Conservation (phyloP, 2,797 vertebrate genomes). For the Schizothorax lantsangensis region DNA sequence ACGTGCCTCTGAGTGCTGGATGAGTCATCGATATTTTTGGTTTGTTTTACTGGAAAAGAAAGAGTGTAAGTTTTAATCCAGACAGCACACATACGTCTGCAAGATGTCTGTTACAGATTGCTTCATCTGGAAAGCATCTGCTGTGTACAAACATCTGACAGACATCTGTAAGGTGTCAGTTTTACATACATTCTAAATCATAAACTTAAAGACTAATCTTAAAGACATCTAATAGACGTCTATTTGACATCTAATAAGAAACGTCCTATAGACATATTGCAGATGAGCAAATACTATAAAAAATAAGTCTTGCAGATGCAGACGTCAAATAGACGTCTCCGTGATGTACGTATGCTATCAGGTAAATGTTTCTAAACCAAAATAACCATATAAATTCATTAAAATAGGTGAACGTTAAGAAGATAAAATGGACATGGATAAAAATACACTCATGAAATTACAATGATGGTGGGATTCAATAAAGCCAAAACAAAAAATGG, state of each 20-base stretch:
- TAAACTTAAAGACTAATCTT: too few relatives aligned
- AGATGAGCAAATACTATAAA: too few relatives aligned
- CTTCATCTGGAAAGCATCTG: background rate
- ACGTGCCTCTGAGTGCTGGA: background rate
- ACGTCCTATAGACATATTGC: background rate
- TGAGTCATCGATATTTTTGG: background rate
- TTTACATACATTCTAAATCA: background rate
- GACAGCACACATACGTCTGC: background rate
- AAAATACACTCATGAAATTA: background rate
- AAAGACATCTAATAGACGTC: background rate
- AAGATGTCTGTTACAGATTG: too few relatives aligned
- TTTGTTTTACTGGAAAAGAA: background rate
- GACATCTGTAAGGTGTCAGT: background rate
- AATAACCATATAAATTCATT: background rate
- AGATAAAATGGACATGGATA: background rate
- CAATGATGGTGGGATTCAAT: background rate
- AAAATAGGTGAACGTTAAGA: background rate
- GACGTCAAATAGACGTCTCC: too few relatives aligned
- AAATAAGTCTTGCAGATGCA: too few relatives aligned
- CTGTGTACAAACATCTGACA: background rate
- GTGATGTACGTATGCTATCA: too few relatives aligned
- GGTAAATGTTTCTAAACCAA: too few relatives aligned
- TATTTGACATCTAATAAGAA: background rate
- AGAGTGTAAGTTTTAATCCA: background rate
- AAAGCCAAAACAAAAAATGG: background rate